phyloP scores from a whole-genome alignment of 2,888 invertebrate species.

The Autographa gamma region DNA sequence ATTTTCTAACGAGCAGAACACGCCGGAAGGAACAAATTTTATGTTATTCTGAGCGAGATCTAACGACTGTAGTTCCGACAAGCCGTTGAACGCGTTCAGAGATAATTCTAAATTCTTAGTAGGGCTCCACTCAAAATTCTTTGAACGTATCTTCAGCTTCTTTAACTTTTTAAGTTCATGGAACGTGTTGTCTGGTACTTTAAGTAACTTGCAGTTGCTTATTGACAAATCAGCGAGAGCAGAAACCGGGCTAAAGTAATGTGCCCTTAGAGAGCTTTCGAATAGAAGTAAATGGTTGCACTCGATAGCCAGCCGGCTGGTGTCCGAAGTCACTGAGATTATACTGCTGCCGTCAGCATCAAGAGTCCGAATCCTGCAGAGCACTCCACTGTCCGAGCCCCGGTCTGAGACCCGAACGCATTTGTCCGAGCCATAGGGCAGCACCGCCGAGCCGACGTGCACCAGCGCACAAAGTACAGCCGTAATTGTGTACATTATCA shows the following conservation, averaged over 20 bases:
- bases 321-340: conserved; percentile 90
- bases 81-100: conserved; percentile 92
- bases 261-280: conserved; percentile 93
- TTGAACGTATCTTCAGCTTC: conserved; percentile 93
- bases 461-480: conserved; percentile 87
- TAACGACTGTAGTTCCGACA: conserved; percentile 93
- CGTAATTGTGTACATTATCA: conserved; percentile 85
- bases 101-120: conserved; percentile 93
- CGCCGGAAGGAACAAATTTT: conserved; percentile 93
- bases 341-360: conserved; percentile 92
- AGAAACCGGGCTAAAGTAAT: conserved; percentile 92
- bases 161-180: conserved; percentile 94
- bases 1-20: conserved; percentile 94
- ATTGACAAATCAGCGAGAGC: conserved; percentile 93
- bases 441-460: conserved; percentile 87
- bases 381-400: conserved; percentile 87
- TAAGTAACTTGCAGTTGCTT: conserved; percentile 94
- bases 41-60: conserved; percentile 96
- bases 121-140: conserved; percentile 94
- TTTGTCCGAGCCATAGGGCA: conserved; percentile 87
- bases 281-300: conserved; percentile 94
- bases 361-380: conserved; percentile 92
- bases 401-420: conserved; percentile 82
- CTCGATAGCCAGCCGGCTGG: conserved; percentile 92
- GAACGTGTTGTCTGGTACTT: conserved; percentile 93